Conservation (phyloP, 2,797 vertebrate genomes). For the Pipistrellus kuhlii region DNA sequence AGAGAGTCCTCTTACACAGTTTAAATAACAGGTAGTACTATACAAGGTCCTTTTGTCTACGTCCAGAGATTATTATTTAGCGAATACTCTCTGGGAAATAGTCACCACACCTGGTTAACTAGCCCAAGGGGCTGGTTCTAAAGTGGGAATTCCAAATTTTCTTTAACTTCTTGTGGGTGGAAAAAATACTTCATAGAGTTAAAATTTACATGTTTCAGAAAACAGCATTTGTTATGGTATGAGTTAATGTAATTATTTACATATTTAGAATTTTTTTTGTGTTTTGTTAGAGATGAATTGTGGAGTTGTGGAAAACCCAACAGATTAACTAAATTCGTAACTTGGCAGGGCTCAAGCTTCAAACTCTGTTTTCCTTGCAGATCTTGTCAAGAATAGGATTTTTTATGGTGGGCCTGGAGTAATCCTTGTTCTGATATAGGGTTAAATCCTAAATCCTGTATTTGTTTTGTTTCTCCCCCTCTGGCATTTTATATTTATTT, state of each 20-base stretch:
- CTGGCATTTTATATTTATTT: neutral
- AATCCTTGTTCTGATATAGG: neutral
- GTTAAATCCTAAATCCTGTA: neutral
- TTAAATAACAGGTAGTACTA: neutral
- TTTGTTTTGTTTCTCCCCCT: neutral
- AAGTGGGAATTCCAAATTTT: neutral
- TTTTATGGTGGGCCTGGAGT: neutral
- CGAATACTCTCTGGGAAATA: neutral
- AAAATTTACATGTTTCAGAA: neutral
- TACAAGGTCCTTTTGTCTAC: neutral
- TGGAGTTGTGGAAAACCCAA: neutral
- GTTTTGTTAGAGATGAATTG: neutral
- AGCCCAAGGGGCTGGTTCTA: neutral
- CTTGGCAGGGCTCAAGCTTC: neutral
- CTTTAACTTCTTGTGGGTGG: neutral
- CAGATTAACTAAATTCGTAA: neutral
- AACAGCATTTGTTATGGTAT: neutral
- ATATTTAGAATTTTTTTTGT: neutral
- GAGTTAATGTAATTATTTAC: slow-evolving; percentile 19
- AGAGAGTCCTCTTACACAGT: too few species aligned
- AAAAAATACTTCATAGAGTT: slow-evolving; percentile 9
- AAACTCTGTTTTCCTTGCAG: neutral
- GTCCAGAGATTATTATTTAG: neutral
- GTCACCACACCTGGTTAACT: neutral
- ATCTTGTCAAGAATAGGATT: neutral